Evolutionary conservation across 2,888 invertebrate genomes (phyloP), one percentile per base, ranked within the genome.

Genomic region (Drosophila fulvimacula): DNA sequence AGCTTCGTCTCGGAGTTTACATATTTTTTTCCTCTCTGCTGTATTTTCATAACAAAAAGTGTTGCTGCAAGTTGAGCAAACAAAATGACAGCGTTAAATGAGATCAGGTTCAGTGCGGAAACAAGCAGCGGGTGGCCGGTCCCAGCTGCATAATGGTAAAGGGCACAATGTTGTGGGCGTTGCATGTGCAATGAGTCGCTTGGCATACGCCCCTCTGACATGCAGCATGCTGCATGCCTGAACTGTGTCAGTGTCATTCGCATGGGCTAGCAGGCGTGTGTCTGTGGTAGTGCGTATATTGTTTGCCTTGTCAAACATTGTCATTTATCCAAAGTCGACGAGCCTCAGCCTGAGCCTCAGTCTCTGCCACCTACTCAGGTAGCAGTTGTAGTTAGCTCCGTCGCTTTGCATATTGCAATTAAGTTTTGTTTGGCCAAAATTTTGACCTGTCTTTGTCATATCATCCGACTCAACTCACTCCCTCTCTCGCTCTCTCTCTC

Each of bases 271-370:
- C 48, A 69, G 66, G 38, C 48, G 42, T 46, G 36, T 21, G 52
- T 52, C 34, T 15, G 19, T 41, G 56, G 42, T 61, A 49, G 38
- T 69, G 74, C 61, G 58, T 62, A 70, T 62, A 69, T 74, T 82
- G 82, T 82, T 84, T 87, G 87, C 69, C 76, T 69, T 84, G 83
- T 84, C 88, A 83, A 83, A 87, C 88, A 87, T 82, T 87, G 79
- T 79, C 82, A 84, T 83, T 79, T 82, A 76, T 76, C 79, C 82
- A 76, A 84, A 73, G 84, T 71, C 59, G 78, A 64, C 53, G 46
- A 61, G 53, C 11, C 38, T 2, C 19, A 27, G 39, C 19, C 24
- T 53, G 19, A 44, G 48, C 17, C 32, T 15, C 38, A 32, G 42
- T 19, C 2, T 17, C 9, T 19, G 32, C 39, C 19, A 32, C 5